Base-by-base conservation (phyloP, 2,797 vertebrate genomes). In the Manis javanica region DNA sequence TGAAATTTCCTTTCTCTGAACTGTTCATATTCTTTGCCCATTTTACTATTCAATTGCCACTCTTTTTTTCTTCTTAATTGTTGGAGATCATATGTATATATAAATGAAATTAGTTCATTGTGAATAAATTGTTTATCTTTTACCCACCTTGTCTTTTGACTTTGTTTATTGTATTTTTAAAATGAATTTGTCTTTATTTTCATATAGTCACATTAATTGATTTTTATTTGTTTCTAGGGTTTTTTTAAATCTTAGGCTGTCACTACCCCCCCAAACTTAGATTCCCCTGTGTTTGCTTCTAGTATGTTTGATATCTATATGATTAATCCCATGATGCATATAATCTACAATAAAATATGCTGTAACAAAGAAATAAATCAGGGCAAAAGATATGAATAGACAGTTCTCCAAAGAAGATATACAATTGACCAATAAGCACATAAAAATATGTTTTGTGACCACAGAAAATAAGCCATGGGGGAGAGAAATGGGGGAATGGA, bases 101-200 rank as follows among this genome's bases (percentile, higher is more conserved):
- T 29, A 53, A 18, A 34, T 63, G 9, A 51, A 90, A 87, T 74
- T 90, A 82, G 46, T 66, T 19, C 31, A 85, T 63, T 90, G 37
- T 46, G 21, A 96, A 51, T 88, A 91, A 86, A 31, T 74, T 87
- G 29, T 7, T 24, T 93, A 31, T 37, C 53, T 91, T 93, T 87
- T 77, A 77, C 9, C 53, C 9, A 69, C 46, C 21, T 78, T 79
- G 61, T 72, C 49, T 87, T 94, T 84, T 74, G 31, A 21, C 57
- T 87, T 74, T 77, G 77, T 78, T 71, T 77, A 49, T 29, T 51
- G 51, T 68, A 75, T 87, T 92, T 93, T 92, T 89, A 19, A 57
- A 92, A 87, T 87, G 37, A 86, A 34, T 90, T 61, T 15, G 63
- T 91, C 68, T 94, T 87, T 29, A 91, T 91, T 94, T 91, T 95